These are phyloP conservation scores for Cotesia chilonis DNA, from an alignment of 1,140 invertebrate species.

Conservation along the genomic window DNA sequence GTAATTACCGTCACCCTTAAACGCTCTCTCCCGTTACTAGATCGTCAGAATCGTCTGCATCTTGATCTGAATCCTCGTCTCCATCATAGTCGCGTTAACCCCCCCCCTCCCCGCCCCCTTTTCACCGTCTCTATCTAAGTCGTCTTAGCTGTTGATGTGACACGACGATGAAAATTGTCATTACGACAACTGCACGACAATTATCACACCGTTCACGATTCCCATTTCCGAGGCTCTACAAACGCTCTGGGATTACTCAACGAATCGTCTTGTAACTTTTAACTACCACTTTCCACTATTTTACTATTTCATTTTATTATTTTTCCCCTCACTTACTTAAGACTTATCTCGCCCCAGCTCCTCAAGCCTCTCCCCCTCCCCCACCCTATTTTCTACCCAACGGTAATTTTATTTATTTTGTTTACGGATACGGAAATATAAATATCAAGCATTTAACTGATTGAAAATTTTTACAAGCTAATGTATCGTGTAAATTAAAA, in stretches of 20 bases:
- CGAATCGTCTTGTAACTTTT: constrained; percentile 65
- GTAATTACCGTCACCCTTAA: constrained; percentile 50
- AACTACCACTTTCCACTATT: constrained; percentile 54
- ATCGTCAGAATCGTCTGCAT: no score
- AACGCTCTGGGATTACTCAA: constrained; percentile 65
- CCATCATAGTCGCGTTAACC: no score
- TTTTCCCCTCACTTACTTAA: constrained; percentile 22
- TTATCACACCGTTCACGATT: constrained; percentile 65
- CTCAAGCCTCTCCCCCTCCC: constrained; percentile 30
- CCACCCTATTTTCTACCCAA: constrained; percentile 6
- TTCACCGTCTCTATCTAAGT: constrained; percentile 29
- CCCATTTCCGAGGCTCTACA: constrained; percentile 63
- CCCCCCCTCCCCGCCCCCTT: no score
- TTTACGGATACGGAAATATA: constrained; percentile 32
- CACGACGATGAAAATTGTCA: constrained; percentile 65
- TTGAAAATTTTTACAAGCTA: constrained; percentile 16
- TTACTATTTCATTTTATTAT: constrained; percentile 21
- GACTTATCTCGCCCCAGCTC: background rate
- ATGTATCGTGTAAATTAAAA: no score
- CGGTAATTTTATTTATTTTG: constrained; percentile 39
- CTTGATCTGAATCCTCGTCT: no score
- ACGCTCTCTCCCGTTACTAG: no score
- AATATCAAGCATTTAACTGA: constrained; percentile 15
- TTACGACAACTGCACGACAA: constrained; percentile 62
- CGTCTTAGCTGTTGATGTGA: constrained; percentile 43